Percentiles rank a stretch among this genome's conserved stretches.
These are phyloP conservation scores for Zelostemma sp. DNA, from an alignment of 1,140 invertebrate species.

Conservation along the genomic window DNA sequence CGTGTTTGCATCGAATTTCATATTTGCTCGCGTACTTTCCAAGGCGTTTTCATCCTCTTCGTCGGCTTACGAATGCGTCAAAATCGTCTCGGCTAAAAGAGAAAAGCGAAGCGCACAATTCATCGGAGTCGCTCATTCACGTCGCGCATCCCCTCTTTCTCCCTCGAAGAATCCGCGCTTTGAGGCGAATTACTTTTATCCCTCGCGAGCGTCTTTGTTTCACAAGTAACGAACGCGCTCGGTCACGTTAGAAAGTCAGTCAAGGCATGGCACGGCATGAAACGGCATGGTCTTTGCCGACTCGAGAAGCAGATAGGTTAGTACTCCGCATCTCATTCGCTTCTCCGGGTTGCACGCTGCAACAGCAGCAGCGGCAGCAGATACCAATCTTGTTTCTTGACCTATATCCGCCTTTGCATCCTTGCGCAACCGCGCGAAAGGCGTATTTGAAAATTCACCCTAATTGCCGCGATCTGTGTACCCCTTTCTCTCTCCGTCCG, in stretches of 20 bases:
- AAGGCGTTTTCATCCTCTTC: no score
- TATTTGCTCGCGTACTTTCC: slow-evolving; percentile 1
- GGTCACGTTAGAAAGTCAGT: slow-evolving; percentile 66
- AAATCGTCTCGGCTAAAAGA: neutral
- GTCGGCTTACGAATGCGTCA: no score
- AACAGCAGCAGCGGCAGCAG: no score
- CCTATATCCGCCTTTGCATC: slow-evolving; percentile 67
- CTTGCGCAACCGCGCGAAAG: slow-evolving; percentile 64
- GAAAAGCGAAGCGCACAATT: slow-evolving; percentile 31
- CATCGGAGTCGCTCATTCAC: slow-evolving; percentile 33
- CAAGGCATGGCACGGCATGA: slow-evolving; percentile 36
- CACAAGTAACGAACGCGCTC: slow-evolving; percentile 62
- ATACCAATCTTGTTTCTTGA: slow-evolving; percentile 70
- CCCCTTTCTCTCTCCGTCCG: slow-evolving; percentile 14
- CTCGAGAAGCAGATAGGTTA: slow-evolving; percentile 44
- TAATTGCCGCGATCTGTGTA: slow-evolving; percentile 20
- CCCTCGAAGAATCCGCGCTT: slow-evolving; percentile 31
- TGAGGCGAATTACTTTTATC: slow-evolving; percentile 45
- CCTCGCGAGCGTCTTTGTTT: slow-evolving; percentile 53
- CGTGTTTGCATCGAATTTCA: slow-evolving; percentile 13
- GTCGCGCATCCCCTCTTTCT: slow-evolving; percentile 18
- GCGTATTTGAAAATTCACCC: slow-evolving; percentile 60
- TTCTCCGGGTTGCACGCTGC: slow-evolving; percentile 47
- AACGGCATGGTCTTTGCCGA: slow-evolving; percentile 46
- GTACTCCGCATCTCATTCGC: slow-evolving; percentile 49